Evolutionary conservation across 2,113 vertebrate genomes (phyloP).

Genomic region (Callorhinus ursinus): DNA sequence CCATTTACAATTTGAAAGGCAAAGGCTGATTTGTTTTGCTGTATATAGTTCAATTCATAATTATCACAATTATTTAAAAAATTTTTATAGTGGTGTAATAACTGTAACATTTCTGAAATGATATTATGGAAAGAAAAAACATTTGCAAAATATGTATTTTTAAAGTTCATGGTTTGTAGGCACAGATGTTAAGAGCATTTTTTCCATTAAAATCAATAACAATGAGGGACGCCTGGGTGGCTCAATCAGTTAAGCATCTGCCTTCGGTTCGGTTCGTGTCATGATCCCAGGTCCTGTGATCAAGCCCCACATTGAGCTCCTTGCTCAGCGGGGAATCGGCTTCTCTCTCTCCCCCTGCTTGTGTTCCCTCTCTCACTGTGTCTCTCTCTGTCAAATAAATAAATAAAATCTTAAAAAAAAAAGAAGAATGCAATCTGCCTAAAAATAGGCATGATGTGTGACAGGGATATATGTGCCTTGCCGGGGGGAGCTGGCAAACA

Average conservation of each 20-base stretch:
- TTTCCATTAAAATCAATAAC: constrained; percentile 79
- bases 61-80: constrained; percentile 70
- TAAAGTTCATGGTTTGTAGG: constrained; percentile 79
- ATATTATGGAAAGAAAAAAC: constrained; percentile 70
- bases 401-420: no score
- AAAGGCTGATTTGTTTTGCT: constrained; percentile 75
- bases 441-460: background rate
- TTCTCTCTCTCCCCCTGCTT: no score
- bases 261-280: no score
- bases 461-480: background rate
- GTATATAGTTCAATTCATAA: constrained; percentile 75
- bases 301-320: no score
- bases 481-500: background rate
- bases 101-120: constrained; percentile 66
- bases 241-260: no score
- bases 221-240: background rate
- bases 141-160: constrained; percentile 79
- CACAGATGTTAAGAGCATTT: constrained; percentile 80
- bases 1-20: constrained; percentile 66
- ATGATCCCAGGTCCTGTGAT: no score
- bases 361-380: no score
- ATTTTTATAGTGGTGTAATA: constrained; percentile 72
- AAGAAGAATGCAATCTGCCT: background rate
- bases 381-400: no score
- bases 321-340: no score